Conservation (phyloP, 2,113 vertebrate genomes). For the Recurvirostra avosetta region DNA sequence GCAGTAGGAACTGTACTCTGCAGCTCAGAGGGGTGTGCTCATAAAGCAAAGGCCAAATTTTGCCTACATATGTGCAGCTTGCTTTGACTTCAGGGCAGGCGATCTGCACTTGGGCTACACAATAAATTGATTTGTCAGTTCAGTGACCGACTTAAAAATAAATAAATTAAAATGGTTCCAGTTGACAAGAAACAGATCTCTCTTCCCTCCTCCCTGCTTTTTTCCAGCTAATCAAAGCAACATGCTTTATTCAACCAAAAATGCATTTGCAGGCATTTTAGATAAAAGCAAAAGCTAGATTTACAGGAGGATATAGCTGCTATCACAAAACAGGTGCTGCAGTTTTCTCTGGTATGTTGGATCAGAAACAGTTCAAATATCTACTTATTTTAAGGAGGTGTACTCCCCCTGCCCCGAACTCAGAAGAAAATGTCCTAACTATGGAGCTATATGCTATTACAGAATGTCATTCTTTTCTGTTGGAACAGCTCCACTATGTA, state of each 20-base stretch:
- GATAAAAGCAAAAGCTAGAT: neutral
- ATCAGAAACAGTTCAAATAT: neutral
- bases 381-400: neutral
- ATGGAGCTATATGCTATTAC: neutral
- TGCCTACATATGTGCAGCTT: neutral
- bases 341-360: neutral
- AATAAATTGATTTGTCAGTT: slow-evolving; percentile 25
- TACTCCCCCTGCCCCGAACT: fast-evolving
- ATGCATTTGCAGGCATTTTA: neutral
- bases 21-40: neutral
- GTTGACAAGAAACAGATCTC: neutral
- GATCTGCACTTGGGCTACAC: neutral
- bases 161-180: neutral
- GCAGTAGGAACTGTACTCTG: neutral
- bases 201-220: neutral
- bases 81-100: neutral
- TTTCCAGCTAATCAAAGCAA: neutral
- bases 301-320: neutral
- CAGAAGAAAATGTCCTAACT: neutral
- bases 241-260: neutral
- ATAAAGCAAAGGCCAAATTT: slow-evolving; percentile 1
- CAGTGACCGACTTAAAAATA: slow-evolving; percentile 5
- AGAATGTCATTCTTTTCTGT: neutral
- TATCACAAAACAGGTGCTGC: neutral
- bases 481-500: neutral